Percentiles rank a stretch among this genome's conserved stretches.
Conservation (phyloP, 1,140 invertebrate genomes). For the Trichonephila clavata region DNA sequence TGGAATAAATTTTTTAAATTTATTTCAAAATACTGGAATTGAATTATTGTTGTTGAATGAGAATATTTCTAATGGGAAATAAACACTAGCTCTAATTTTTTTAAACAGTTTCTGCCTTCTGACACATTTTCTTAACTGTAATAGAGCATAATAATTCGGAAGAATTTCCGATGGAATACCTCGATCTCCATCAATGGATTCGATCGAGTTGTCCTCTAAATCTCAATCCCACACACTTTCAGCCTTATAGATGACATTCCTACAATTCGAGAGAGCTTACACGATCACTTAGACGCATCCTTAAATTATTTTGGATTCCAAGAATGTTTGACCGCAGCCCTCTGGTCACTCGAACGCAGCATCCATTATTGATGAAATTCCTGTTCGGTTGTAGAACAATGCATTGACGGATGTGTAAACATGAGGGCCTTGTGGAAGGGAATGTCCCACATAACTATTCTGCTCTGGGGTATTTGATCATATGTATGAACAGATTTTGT, state of each 20-base stretch:
- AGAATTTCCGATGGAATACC: no score
- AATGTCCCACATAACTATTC: neutral
- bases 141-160: neutral
- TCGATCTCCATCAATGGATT: neutral
- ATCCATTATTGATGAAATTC: constrained; percentile 19
- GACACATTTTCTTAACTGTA: neutral
- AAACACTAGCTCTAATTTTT: no score
- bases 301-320: neutral
- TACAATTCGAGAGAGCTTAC: neutral
- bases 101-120: neutral
- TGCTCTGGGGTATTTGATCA: neutral
- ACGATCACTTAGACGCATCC: neutral
- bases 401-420: neutral
- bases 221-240: neutral
- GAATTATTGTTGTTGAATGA: no score
- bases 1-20: no score
- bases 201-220: neutral
- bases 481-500: neutral
- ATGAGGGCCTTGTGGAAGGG: neutral
- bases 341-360: neutral
- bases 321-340: neutral
- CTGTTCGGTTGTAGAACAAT: neutral
- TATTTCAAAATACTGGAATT: no score
- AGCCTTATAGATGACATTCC: neutral
- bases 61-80: no score